These are phyloP conservation scores for Chiloscyllium plagiosum DNA, from an alignment of 2,113 vertebrate species.

Conservation along the genomic window DNA sequence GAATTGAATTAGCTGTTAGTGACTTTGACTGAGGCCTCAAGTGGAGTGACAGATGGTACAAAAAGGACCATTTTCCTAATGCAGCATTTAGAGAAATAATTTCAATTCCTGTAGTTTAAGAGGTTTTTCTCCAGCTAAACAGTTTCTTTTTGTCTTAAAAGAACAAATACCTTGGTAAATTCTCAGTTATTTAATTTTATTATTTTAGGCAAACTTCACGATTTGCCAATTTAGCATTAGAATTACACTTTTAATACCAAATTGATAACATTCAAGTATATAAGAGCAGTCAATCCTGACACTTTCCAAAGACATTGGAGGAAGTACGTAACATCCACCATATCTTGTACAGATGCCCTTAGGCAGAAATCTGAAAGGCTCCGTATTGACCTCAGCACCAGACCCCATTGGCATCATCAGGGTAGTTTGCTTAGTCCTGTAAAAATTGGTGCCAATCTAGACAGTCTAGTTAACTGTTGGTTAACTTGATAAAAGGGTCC, in stretches of 20 bases:
- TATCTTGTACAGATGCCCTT: background rate
- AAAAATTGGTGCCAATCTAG: background rate
- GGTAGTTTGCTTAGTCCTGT: background rate
- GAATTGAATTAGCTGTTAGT: slow-evolving; percentile 28
- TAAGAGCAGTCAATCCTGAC: background rate
- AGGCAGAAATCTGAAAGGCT: background rate
- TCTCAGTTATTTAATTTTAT: background rate
- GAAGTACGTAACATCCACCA: background rate
- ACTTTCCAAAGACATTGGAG: background rate
- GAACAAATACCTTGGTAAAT: background rate
- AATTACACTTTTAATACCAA: background rate
- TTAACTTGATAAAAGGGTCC: background rate
- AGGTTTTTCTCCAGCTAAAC: no score
- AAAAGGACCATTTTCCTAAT: slow-evolving; percentile 5
- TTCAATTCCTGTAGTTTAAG: background rate
- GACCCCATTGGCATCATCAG: background rate
- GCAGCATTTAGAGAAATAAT: background rate
- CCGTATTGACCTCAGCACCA: background rate
- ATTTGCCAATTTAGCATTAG: background rate
- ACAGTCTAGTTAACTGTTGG: background rate
- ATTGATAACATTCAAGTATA: background rate
- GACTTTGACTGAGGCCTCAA: background rate
- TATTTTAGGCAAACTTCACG: background rate
- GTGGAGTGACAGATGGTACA: background rate
- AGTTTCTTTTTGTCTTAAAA: background rate